Evolutionary conservation across 2,888 invertebrate species (phyloP), one percentile per base, ranked within the genome.

Genomic region (Macropis europaea): DNA sequence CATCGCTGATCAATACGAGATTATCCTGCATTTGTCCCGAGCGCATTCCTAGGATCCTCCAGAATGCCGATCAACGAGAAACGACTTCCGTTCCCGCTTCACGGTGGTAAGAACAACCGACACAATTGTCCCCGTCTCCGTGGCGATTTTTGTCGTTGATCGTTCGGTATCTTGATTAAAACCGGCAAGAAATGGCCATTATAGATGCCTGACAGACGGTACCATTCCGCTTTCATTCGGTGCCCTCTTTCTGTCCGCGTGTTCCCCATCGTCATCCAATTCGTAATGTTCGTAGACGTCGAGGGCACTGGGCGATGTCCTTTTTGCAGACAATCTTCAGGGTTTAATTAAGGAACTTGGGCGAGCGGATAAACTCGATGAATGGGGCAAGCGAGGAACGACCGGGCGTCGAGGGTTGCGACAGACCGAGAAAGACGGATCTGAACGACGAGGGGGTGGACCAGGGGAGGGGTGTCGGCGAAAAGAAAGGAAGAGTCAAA

Each of bases 331-430:
- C 87, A 86, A 88, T 89, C 89, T 89, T 89, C 86, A 84, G 84
- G 84, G 87, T 88, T 89, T 89, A 89, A 89, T 89, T 89, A 89
- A 89, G 88, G 86, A 88, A 88, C 86, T 89, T 82, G 85, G 83
- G 73, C 79, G 84, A 87, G 86, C 86, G 87, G 85, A 85, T 88
- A 86, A 87, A 84, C 82, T 84, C 85, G 82, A 87, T 89, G 89
- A 89, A 89, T 89, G 85, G 77, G 64, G 67, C 68, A 63, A 59
- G 52, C 76, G 73, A 64, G 63, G 73, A 59, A 52, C 52, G 62
- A 54, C 22, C 17, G 17, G 59, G 40, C 45, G 38, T 22, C 1
- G 40, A 60, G 61, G 59, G 62, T n/a, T n/a, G 63, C 52, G 48
- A 57, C 36, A 24, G 63, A 38, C 47, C 17, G 50, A 40, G 60